Conservation (phyloP, 2,888 invertebrate genomes). For the Pollenia amentaria region DNA sequence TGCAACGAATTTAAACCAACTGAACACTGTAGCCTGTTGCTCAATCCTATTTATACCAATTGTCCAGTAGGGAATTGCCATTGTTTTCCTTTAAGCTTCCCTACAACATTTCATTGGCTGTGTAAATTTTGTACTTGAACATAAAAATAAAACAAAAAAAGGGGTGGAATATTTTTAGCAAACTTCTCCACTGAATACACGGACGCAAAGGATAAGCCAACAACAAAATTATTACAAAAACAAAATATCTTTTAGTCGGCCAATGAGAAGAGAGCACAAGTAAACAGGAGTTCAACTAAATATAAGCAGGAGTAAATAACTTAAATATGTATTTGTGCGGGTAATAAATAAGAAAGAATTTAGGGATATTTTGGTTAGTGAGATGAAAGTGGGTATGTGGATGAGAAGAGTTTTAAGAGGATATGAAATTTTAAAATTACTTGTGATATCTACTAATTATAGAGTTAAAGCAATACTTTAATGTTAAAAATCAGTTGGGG, state of each 20-base stretch:
- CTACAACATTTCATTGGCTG: conserved; percentile 58
- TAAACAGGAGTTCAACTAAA: conserved; percentile 25
- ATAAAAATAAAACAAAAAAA: conserved; percentile 3
- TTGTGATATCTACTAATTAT: conserved; percentile 41
- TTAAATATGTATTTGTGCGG: not conserved
- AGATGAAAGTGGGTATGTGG: not conserved
- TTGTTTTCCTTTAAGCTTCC: conserved; percentile 27
- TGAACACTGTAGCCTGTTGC: conserved; percentile 55
- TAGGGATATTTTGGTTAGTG: not conserved
- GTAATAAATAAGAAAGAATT: not conserved
- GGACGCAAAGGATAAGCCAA: conserved; percentile 18
- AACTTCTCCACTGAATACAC: conserved; percentile 17
- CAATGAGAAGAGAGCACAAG: conserved; percentile 48
- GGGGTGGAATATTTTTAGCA: conserved; percentile 50
- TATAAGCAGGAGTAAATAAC: not conserved
- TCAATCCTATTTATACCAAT: conserved; percentile 67
- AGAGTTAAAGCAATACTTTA: not conserved
- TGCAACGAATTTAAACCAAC: conserved; percentile 59
- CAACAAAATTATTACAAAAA: conserved; percentile 23
- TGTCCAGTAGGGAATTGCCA: conserved; percentile 29
- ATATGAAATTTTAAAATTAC: conserved; percentile 18
- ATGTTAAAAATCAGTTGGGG: not conserved
- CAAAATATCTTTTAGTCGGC: conserved; percentile 38
- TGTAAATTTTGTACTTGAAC: not conserved
- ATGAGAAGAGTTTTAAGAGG: not conserved